Conservation (phyloP, 2,888 invertebrate genomes). For the Platycheirus albimanus region DNA sequence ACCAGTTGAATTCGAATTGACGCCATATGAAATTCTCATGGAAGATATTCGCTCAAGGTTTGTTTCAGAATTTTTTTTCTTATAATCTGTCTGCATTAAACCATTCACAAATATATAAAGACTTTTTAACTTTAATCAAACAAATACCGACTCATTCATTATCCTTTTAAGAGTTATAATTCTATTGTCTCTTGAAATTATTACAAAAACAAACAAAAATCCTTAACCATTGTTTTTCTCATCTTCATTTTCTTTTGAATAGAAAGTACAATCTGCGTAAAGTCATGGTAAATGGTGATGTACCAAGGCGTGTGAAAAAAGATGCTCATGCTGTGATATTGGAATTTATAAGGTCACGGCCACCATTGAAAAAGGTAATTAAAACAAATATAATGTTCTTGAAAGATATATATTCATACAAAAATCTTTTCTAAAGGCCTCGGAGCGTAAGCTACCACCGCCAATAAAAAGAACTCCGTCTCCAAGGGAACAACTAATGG, state of each 20-base stretch:
- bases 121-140: no score
- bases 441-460: slow-evolving; percentile 91
- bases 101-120: no score
- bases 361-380: slow-evolving; percentile 93
- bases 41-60: slow-evolving; percentile 94
- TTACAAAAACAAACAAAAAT: no score
- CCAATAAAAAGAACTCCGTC: slow-evolving; percentile 89
- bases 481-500: slow-evolving; percentile 92
- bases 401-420: slow-evolving; percentile 55
- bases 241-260: slow-evolving; percentile 31
- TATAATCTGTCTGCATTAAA: slow-evolving; percentile 35
- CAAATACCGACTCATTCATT: no score
- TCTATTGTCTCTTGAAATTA: no score
- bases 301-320: slow-evolving; percentile 93
- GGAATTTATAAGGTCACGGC: slow-evolving; percentile 97
- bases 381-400: neutral
- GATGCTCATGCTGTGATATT: slow-evolving; percentile 97
- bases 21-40: slow-evolving; percentile 98
- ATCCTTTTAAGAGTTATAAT: no score
- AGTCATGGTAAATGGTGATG: slow-evolving; percentile 91
- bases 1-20: slow-evolving; percentile 95
- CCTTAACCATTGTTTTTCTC: neutral
- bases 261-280: slow-evolving; percentile 93
- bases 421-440: slow-evolving; percentile 84
- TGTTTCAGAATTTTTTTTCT: slow-evolving; percentile 52